Base-by-base conservation (phyloP, 2,888 invertebrate species). In the Teleiodes luculella region DNA sequence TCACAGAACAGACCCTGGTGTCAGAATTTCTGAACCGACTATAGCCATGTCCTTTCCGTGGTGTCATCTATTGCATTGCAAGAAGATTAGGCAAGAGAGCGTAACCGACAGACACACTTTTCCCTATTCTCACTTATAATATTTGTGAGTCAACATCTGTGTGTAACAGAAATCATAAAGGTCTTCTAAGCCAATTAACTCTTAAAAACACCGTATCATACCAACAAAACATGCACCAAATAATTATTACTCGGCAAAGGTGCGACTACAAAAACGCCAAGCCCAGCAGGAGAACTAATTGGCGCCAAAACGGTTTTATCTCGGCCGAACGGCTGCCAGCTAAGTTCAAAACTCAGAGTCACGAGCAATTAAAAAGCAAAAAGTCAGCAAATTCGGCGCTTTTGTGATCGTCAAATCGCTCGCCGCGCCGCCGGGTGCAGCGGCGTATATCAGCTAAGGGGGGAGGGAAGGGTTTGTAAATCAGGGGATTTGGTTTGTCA, bases 341-440 rank as follows among this genome's bases (percentile, higher is more conserved):
- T 31, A 31, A 33, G 48, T 35, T 48, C 43, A 39, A 37, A 53
- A 47, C 47, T 39, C 41, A 13, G 16, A 48, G 53, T 47, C 52
- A 46, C 45, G 46, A 18, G n/a, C 52, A 55, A 55, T 55, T 55
- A 55, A 55, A 55, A 52, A 41, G 55, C 41, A 55, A 55, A 55
- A 55, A 52, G 50, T 52, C 50, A 13, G 35, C 20, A 20, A 28
- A 47, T 46, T 30, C 30, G 35, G 24, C 35, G 49, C 36, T 46
- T 24, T 33, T 35, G 52, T 35, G 55, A 20, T 64, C 66, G 64
- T 64, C 65, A 67, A 69, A 67, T 66, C 68, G 63, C 56, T 52
- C 60, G 13, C 24, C 13, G 13, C 18, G 36, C n/a, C 6, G n/a
- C 11, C 13, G 24, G 36, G 51, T 57, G 62, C 58, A 57, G 63